Evolutionary conservation across 2,888 invertebrate species (phyloP).

Genomic region (Clistopyga incitator): DNA sequence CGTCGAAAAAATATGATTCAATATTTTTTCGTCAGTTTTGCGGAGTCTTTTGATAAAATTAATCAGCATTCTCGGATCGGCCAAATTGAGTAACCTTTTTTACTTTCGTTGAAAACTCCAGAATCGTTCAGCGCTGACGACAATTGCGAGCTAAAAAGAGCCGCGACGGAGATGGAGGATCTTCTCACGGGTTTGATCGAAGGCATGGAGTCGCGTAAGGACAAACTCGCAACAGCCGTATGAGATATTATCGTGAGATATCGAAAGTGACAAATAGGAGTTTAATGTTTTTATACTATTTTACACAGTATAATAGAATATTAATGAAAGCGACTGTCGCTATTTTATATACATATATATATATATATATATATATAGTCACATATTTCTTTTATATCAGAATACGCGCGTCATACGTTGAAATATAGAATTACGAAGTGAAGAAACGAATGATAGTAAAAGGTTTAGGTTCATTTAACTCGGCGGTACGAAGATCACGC

Average conservation of each 20-base stretch:
- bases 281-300: constrained; percentile 22
- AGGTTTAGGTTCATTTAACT: constrained; percentile 29
- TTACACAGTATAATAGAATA: background rate
- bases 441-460: background rate
- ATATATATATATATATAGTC: constrained; percentile 5
- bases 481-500: background rate
- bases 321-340: constrained; percentile 20
- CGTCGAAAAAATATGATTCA: background rate
- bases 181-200: constrained; percentile 88
- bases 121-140: constrained; percentile 84
- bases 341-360: constrained; percentile 8
- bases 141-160: constrained; percentile 88
- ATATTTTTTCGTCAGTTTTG: background rate
- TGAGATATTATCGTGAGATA: constrained; percentile 64
- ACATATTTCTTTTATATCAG: constrained; percentile 29
- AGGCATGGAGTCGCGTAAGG: constrained; percentile 86
- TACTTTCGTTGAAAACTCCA: constrained; percentile 68
- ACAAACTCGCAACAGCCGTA: constrained; percentile 80
- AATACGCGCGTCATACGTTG: constrained; percentile 8
- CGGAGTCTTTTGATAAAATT: background rate
- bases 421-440: constrained; percentile 7
- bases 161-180: constrained; percentile 90
- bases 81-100: background rate
- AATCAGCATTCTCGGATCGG: background rate
- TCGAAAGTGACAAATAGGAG: background rate